Evolutionary conservation across 2,113 vertebrate genomes (phyloP).

Genomic region (Thryonomys swinderianus): DNA sequence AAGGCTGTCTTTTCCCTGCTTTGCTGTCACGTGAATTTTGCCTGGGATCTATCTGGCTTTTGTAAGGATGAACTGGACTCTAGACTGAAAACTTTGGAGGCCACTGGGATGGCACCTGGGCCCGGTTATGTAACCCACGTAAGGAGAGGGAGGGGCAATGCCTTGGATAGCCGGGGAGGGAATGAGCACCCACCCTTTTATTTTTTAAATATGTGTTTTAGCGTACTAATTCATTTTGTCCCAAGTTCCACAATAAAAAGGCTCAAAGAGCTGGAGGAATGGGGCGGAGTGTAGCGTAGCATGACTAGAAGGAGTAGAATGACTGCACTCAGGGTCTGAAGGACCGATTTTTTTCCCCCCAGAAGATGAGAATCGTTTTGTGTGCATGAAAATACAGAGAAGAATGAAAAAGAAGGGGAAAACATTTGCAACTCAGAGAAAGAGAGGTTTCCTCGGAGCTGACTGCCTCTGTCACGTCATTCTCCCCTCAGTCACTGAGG

Average conservation of each 20-base stretch:
- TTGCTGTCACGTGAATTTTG: not conserved
- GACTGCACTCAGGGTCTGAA: not conserved
- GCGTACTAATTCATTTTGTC: not conserved
- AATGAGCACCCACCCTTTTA: not conserved
- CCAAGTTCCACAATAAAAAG: not conserved
- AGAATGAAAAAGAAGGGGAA: not conserved
- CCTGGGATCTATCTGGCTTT: not conserved
- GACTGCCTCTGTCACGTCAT: not conserved
- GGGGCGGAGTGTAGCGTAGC: not conserved
- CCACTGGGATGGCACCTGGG: not conserved
- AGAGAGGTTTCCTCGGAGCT: not conserved
- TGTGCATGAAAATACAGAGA: not conserved
- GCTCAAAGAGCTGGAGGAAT: not conserved
- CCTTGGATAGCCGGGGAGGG: not conserved
- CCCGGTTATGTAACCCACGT: not conserved
- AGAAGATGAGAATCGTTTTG: not conserved
- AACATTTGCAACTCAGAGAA: not conserved
- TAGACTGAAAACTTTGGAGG: not conserved
- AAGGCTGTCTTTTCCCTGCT: not conserved
- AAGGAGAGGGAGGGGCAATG: not conserved
- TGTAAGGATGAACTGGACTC: not conserved
- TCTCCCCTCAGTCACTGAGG: not conserved
- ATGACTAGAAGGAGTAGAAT: not conserved
- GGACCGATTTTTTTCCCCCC: not conserved
- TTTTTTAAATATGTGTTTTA: not conserved